Percentiles rank a stretch among this genome's conserved stretches.
phyloP scores from a whole-genome alignment of 2,888 invertebrate species.

The Troides aeacus region DNA sequence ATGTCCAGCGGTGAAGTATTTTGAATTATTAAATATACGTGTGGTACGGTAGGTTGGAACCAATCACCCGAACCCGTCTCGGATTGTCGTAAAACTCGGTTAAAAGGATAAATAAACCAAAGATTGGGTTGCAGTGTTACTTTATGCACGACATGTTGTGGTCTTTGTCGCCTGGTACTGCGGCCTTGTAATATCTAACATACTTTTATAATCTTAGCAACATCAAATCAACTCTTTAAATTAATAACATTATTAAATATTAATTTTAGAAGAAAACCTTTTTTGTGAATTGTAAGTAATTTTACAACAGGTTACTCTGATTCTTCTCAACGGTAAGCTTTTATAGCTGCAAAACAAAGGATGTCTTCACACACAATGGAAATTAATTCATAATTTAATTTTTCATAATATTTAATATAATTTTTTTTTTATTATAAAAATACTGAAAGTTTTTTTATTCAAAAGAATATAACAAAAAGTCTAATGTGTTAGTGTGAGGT shows the following conservation, averaged over 20 bases:
- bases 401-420: no score
- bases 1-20: conserved; percentile 1
- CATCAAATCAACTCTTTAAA: background rate
- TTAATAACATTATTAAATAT: background rate
- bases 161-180: background rate
- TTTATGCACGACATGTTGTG: background rate
- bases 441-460: no score
- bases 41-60: conserved; percentile 8
- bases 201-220: background rate
- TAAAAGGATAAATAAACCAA: conserved; percentile 17
- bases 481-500: background rate
- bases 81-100: conserved; percentile 14
- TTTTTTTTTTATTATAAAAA: no score
- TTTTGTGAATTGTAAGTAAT: background rate
- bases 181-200: background rate
- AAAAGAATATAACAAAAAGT: no score
- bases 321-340: background rate
- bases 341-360: no score
- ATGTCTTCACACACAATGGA: no score
- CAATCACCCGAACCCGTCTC: conserved; percentile 22
- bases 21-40: conserved; percentile 18
- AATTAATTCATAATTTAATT: no score
- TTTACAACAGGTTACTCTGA: background rate
- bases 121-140: background rate
- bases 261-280: background rate